These are phyloP conservation scores for Lithophane semibrunnea DNA, from an alignment of 2,888 invertebrate species.

Conservation along the genomic window DNA sequence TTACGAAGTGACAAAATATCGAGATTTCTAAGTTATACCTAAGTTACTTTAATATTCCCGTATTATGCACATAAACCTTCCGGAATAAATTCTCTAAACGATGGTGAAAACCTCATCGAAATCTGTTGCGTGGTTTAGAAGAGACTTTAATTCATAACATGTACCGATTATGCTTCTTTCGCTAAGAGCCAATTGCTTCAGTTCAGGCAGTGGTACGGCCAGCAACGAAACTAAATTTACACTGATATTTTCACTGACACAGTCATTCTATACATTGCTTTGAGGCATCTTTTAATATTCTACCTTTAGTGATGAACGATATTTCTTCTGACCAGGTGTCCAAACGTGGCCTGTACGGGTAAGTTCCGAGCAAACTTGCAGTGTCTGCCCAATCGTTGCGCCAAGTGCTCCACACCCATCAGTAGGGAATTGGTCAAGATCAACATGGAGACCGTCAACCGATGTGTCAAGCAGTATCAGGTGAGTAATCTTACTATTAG, in stretches of 20 bases:
- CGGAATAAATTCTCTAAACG: too few relatives aligned
- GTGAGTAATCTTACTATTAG: conserved; percentile 67
- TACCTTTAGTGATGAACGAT: neutral
- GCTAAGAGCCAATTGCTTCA: neutral
- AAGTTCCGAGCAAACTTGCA: conserved; percentile 77
- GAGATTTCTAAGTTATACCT: too few relatives aligned
- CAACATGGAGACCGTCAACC: conserved; percentile 76
- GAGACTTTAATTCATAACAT: too few relatives aligned
- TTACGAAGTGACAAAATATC: too few relatives aligned
- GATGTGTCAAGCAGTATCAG: conserved; percentile 79
- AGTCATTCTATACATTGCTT: neutral
- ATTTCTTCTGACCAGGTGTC: conserved; percentile 73
- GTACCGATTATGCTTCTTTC: neutral
- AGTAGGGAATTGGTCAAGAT: conserved; percentile 76
- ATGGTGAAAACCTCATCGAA: too few relatives aligned
- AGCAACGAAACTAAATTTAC: neutral
- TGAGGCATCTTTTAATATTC: neutral
- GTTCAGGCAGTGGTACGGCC: too few relatives aligned
- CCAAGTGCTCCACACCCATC: conserved; percentile 76
- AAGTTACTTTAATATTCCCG: too few relatives aligned
- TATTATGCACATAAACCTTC: too few relatives aligned
- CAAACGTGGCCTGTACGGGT: conserved; percentile 77
- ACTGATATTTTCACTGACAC: neutral
- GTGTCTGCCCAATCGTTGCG: conserved; percentile 75
- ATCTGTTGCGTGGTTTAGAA: too few relatives aligned